A percentile compares a stretch with the other conserved stretches of the same genome.
Evolutionary conservation across 2,113 vertebrate genomes (phyloP).

Genomic region (Dicentrarchus labrax): DNA sequence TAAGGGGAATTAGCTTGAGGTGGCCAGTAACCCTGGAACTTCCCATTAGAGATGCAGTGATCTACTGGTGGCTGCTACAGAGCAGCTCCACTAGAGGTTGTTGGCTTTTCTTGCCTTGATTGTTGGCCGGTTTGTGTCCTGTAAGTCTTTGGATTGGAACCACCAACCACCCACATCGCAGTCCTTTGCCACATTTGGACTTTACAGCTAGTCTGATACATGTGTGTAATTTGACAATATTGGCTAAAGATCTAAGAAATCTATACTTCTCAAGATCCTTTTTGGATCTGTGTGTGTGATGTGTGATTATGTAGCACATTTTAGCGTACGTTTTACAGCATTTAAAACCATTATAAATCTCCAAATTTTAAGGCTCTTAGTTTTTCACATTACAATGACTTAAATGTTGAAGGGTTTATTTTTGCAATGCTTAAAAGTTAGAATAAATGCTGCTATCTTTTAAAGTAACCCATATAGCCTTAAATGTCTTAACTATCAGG

Average conservation of each 20-base stretch:
- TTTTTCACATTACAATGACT: neutral
- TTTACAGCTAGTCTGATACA: neutral
- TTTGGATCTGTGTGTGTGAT: too few relatives aligned
- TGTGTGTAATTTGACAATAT: constrained; percentile 4
- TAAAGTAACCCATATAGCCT: neutral
- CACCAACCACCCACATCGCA: neutral
- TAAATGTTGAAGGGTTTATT: neutral
- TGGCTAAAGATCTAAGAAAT: neutral
- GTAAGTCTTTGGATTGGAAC: neutral
- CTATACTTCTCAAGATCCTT: neutral
- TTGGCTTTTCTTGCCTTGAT: neutral
- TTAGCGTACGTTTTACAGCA: neutral
- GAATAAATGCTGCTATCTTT: neutral
- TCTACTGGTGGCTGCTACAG: neutral
- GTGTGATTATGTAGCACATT: too few relatives aligned
- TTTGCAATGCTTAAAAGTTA: neutral
- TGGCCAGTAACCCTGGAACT: neutral
- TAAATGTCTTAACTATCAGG: neutral
- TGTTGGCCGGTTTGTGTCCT: neutral
- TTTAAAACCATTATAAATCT: neutral
- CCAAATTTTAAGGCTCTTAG: too few relatives aligned
- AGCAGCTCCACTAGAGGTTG: neutral
- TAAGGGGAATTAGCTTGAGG: neutral
- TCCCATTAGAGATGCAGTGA: neutral
- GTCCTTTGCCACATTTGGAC: neutral